phyloP scores from a whole-genome alignment of 2,797 vertebrate species.

The Masticophis lateralis region DNA sequence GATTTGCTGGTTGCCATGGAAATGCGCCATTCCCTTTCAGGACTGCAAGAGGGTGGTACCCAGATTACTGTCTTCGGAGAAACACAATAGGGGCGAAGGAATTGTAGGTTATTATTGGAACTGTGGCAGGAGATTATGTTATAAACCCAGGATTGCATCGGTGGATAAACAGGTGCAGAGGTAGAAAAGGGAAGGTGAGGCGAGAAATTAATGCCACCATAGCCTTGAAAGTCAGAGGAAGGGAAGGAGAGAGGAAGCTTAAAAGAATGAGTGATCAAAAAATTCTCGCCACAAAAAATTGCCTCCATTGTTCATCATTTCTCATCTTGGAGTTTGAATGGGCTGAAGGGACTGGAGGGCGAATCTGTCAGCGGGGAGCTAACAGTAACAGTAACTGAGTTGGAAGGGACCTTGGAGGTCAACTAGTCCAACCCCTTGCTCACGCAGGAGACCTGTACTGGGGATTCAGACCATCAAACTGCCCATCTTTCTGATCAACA shows the following conservation, averaged over 20 bases:
- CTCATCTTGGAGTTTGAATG: conserved; percentile 40
- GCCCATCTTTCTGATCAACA: no score
- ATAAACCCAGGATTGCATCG: conserved; percentile 51
- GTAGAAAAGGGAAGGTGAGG: background rate
- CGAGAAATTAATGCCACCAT: conserved; percentile 51
- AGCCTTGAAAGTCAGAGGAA: conserved; percentile 53
- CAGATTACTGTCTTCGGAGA: conserved; percentile 57
- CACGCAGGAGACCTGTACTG: no score
- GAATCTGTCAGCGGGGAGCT: conserved; percentile 11
- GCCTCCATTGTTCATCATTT: conserved; percentile 49
- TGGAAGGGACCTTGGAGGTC: no score
- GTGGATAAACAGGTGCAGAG: background rate
- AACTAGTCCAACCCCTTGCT: no score
- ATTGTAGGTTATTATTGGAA: conserved; percentile 54
- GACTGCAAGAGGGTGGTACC: conserved; percentile 39
- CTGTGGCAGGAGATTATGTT: conserved; percentile 38
- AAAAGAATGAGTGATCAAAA: conserved; percentile 28
- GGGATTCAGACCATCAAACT: no score
- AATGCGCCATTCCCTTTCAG: conserved; percentile 61
- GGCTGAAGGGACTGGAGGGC: conserved; percentile 36
- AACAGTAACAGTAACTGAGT: no score
- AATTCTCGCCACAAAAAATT: conserved; percentile 45
- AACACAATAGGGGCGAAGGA: conserved; percentile 53
- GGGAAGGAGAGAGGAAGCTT: conserved; percentile 54
- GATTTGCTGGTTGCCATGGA: conserved; percentile 67